phyloP scores from a whole-genome alignment of 2,888 invertebrate genomes.

The Anorthoa munda region DNA sequence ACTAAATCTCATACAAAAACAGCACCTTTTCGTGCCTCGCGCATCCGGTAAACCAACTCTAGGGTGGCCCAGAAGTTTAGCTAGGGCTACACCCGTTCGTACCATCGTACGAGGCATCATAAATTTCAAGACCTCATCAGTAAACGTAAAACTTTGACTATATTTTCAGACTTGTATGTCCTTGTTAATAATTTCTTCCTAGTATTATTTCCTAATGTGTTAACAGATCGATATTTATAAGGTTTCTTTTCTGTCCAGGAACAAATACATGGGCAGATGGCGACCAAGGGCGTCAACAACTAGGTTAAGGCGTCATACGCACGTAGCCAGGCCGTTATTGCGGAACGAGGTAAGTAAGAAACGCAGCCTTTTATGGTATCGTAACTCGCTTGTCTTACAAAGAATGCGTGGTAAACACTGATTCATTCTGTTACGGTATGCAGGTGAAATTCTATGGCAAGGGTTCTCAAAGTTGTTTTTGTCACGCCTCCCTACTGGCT shows the following conservation, averaged over 20 bases:
- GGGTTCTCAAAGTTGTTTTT: too few species aligned
- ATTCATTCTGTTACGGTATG: constrained; percentile 70
- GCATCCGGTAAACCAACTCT: too few species aligned
- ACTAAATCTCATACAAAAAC: too few species aligned
- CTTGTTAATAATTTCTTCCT: background rate
- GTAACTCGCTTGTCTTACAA: constrained; percentile 69
- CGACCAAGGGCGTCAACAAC: constrained; percentile 80
- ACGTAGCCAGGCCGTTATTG: constrained; percentile 81
- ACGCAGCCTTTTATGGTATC: constrained; percentile 76
- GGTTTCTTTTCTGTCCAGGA: constrained; percentile 71
- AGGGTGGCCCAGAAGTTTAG: too few species aligned
- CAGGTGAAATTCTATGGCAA: constrained; percentile 56
- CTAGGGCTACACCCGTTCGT: too few species aligned
- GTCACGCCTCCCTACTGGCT: too few species aligned
- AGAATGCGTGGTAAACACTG: constrained; percentile 77
- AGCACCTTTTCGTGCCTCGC: too few species aligned
- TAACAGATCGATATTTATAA: background rate
- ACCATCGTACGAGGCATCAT: background rate
- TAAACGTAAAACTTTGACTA: background rate
- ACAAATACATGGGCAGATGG: constrained; percentile 76
- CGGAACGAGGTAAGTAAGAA: constrained; percentile 87
- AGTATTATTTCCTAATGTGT: background rate
- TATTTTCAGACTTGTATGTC: background rate
- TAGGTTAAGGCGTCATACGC: constrained; percentile 82
- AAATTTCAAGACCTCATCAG: background rate